Conservation (phyloP, 92 coral and sea anemone genomes). For the Zoanthus sociatus region DNA sequence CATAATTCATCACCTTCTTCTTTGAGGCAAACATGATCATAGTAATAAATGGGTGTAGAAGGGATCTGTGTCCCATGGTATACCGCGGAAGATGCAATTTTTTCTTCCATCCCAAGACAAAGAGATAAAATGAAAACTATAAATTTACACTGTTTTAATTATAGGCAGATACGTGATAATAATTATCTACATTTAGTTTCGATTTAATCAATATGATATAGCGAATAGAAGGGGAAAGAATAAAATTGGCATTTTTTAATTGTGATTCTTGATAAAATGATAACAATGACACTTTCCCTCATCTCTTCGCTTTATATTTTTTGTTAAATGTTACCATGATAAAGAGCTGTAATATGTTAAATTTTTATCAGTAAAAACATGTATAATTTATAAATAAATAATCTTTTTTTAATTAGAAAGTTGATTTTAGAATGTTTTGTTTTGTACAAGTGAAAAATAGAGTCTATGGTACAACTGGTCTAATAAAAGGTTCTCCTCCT, state of each 20-base stretch:
- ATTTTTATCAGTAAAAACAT: too few relatives aligned
- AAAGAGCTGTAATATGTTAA: too few relatives aligned
- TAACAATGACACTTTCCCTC: not conserved
- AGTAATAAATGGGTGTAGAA: not conserved
- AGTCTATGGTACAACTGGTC: not conserved
- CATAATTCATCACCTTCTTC: not conserved
- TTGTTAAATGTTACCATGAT: too few relatives aligned
- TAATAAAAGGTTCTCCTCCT: not conserved
- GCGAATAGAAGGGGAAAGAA: not conserved
- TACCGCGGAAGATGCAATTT: not conserved
- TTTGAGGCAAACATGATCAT: not conserved
- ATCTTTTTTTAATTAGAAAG: not conserved
- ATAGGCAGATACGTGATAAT: too few relatives aligned
- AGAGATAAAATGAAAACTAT: too few relatives aligned
- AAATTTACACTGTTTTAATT: too few relatives aligned
- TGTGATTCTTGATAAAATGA: not conserved
- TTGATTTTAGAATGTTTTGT: too few relatives aligned
- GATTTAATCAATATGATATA: not conserved
- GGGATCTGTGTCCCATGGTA: not conserved
- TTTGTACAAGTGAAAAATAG: not conserved
- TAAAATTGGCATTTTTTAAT: too few relatives aligned
- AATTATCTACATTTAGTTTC: too few relatives aligned
- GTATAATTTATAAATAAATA: too few relatives aligned
- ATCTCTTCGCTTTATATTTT: not conserved
- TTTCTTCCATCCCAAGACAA: not conserved